Percentiles rank a stretch among this genome's conserved stretches.
These are phyloP conservation scores for Squalus acanthias DNA, from an alignment of 2,797 vertebrate species.

Conservation along the genomic window DNA sequence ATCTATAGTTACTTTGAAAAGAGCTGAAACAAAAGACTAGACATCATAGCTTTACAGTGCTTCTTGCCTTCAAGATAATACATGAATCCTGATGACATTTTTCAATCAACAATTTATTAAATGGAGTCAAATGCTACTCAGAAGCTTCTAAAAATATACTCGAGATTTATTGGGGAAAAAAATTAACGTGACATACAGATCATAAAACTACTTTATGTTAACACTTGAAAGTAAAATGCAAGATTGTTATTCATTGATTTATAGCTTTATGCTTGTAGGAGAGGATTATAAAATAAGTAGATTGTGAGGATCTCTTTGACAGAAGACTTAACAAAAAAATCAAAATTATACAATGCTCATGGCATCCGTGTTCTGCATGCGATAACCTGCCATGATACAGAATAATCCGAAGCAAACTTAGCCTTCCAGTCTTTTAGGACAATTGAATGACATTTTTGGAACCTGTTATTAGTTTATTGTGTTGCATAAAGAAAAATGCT, in stretches of 20 bases:
- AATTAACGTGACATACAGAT: not conserved
- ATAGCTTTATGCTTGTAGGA: not conserved
- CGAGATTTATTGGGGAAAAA: not conserved
- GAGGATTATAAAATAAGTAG: slow-evolving; percentile 24
- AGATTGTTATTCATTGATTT: not conserved
- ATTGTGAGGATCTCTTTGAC: not conserved
- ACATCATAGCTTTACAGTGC: not conserved
- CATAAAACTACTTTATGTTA: not conserved
- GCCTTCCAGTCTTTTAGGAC: not conserved
- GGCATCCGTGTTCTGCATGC: not conserved
- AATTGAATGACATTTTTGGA: not conserved
- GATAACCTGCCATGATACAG: not conserved
- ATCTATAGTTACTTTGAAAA: not conserved
- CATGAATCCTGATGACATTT: not conserved
- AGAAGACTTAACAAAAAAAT: not conserved
- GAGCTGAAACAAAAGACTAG: not conserved
- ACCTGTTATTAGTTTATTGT: not conserved
- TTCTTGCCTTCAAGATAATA: not conserved
- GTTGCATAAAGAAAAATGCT: not conserved
- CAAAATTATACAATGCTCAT: not conserved
- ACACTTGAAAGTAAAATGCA: not conserved
- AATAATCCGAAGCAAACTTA: not conserved
- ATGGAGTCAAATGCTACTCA: not conserved
- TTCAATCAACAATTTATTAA: not conserved
- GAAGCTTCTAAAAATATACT: not conserved